These are phyloP conservation scores for Acronicta leporina DNA, from an alignment of 2,888 invertebrate species.

Conservation along the genomic window DNA sequence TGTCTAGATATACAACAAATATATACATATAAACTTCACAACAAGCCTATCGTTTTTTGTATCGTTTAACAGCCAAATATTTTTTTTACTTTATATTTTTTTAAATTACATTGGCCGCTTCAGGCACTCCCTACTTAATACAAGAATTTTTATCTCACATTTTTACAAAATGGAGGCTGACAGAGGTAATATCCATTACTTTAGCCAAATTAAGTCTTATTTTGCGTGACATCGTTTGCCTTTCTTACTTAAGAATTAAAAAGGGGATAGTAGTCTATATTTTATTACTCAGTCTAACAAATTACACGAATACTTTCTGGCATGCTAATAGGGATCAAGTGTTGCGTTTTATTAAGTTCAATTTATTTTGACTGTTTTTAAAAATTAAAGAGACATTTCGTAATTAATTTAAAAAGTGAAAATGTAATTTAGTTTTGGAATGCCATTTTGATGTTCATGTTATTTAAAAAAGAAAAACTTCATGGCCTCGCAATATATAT, in stretches of 20 bases:
- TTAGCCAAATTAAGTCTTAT: conserved; percentile 80
- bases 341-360: conserved; percentile 38
- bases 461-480: too few relatives aligned
- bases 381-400: conserved; percentile 34
- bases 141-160: conserved; percentile 66
- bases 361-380: conserved; percentile 43
- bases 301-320: conserved; percentile 64
- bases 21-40: not conserved
- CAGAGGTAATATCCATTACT: conserved; percentile 76
- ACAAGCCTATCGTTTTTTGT: conserved; percentile 6
- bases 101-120: conserved; percentile 58
- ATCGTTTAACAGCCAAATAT: conserved; percentile 26
- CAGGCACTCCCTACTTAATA: conserved; percentile 56
- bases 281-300: conserved; percentile 69
- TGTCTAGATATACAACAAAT: too few relatives aligned
- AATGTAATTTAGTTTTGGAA: conserved; percentile 7
- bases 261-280: conserved; percentile 63
- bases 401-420: conserved; percentile 28
- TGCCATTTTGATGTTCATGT: conserved; percentile 6
- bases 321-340: conserved; percentile 52
- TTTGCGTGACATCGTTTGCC: conserved; percentile 80
- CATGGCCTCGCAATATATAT: too few relatives aligned
- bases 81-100: conserved; percentile 51
- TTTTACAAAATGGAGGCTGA: conserved; percentile 67
- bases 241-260: conserved; percentile 76